Evolutionary conservation across 2,113 vertebrate genomes (phyloP).

Genomic region (Prochilodus magdalenae): DNA sequence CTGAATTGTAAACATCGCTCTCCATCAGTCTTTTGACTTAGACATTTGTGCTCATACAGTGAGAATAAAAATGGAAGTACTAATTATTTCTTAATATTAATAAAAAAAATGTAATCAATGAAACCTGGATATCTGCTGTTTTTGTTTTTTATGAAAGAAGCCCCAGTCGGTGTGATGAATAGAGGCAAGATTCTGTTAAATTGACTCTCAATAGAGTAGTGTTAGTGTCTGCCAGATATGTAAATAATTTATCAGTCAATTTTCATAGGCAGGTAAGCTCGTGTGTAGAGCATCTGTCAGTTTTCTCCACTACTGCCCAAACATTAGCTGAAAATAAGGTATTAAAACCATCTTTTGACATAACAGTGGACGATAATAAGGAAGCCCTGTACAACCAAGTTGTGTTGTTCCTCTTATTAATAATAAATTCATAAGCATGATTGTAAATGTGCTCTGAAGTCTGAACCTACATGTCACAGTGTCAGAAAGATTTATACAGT

Average conservation of each 20-base stretch:
- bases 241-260: background rate
- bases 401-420: background rate
- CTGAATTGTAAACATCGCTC: conserved; percentile 35
- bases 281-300: background rate
- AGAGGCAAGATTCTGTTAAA: background rate
- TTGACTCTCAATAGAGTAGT: background rate
- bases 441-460: conserved; percentile 5
- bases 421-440: background rate
- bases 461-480: background rate
- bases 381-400: background rate
- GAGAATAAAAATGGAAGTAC: background rate
- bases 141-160: background rate
- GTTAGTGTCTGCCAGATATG: background rate
- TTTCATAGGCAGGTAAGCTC: conserved; percentile 7
- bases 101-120: too few relatives aligned
- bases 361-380: conserved; percentile 7
- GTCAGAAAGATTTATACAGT: conserved; percentile 1
- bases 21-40: conserved; percentile 22
- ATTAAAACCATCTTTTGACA: background rate
- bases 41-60: background rate
- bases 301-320: background rate
- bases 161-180: background rate
- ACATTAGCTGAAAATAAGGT: background rate
- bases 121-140: background rate
- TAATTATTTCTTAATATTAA: background rate